A percentile compares a stretch with the other conserved stretches of the same genome.
These are phyloP conservation scores for Coturnix japonica DNA, from an alignment of 2,113 vertebrate species.

Conservation along the genomic window DNA sequence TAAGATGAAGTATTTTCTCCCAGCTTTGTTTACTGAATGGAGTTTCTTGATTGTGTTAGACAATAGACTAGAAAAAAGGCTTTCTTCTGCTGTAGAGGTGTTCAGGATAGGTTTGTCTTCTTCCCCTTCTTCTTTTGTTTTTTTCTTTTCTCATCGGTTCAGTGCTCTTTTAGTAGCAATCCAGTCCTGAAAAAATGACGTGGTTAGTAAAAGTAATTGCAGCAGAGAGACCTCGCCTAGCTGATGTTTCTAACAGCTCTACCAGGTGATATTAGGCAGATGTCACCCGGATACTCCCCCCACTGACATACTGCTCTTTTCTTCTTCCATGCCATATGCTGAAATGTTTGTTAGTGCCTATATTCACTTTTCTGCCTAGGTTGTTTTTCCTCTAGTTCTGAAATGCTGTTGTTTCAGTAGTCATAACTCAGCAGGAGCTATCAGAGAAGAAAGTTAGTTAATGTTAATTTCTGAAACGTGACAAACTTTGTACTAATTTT, in stretches of 20 bases:
- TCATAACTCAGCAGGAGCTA: neutral
- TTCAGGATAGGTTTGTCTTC: neutral
- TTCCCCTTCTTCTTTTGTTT: accelerated
- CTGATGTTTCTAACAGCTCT: neutral
- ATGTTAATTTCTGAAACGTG: neutral
- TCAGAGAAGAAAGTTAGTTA: neutral
- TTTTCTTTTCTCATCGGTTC: neutral
- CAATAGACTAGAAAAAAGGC: neutral
- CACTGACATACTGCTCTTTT: accelerated
- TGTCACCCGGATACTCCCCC: neutral
- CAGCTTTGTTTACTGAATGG: neutral
- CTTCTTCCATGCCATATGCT: neutral
- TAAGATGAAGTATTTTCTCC: neutral
- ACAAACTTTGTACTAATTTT: neutral
- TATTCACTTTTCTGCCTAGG: neutral
- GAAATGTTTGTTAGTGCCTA: neutral
- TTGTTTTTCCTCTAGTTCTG: neutral
- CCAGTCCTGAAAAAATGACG: neutral
- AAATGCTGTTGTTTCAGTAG: neutral
- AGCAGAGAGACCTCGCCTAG: accelerated
- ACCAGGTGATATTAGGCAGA: neutral
- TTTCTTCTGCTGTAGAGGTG: neutral
- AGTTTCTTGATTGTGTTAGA: neutral
- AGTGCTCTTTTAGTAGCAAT: neutral
- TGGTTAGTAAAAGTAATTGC: neutral